Base-by-base conservation (phyloP, 2,797 vertebrate species). In the Salmo trutta region DNA sequence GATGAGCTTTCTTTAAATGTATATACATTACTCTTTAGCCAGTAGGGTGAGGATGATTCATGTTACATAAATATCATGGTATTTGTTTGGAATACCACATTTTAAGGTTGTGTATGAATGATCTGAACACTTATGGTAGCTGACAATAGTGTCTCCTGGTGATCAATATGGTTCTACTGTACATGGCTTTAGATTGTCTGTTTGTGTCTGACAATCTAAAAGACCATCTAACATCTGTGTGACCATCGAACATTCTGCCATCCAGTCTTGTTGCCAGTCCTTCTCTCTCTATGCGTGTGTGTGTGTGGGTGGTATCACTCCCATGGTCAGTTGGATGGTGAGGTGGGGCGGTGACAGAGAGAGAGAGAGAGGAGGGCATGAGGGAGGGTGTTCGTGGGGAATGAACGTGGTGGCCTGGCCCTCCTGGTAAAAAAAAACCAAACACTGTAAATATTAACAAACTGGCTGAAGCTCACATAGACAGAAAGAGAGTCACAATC, bases 401-500 rank as follows among this genome's bases (percentile, higher is more conserved):
- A 74, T 82, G 72, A 69, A 59, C 41, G 29, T 70, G 53, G 74
- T 72, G 79, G 16, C 24, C 64, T 74, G 75, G 83, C 54, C 70
- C 81, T 76, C 29, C 21, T 59, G 33, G 76, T 12, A 74, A 24
- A 82, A 82, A 78, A 81, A 12, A 84, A 24, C 69, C 69, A 41
- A 41, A 74, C 67, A 84, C 21, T 64, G n/a, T n/a, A 77, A 77
- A 75, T 56, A 82, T 17, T 77, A 64, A 84, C 27, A 83, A 81
- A 84, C 21, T 59, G 16, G 51, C 69, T 75, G 73, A 90, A 77
- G 66, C 67, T 78, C 62, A 82, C 0, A 19, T 73, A 71, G 79
- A 81, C 72, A 73, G 14, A 88, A n/a, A 81, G 47, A 27, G 53
- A 81, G 83, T 83, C 56, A 75, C 36, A 79, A 76, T 75, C 75